Evolutionary conservation across 2,797 vertebrate genomes (phyloP).

Genomic region (Chiloscyllium punctatum): DNA sequence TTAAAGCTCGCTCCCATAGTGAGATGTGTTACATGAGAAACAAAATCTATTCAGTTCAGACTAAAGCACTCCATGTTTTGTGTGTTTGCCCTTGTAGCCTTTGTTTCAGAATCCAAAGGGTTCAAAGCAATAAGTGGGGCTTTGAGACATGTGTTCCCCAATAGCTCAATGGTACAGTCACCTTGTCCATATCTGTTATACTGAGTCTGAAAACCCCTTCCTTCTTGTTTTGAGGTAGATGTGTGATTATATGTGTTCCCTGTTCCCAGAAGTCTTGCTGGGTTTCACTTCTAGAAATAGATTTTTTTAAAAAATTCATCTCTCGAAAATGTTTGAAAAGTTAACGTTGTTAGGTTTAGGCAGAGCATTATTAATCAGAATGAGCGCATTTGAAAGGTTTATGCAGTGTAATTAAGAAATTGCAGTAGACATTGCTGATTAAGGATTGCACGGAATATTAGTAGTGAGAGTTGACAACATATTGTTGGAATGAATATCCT

Average conservation of each 20-base stretch:
- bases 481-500: neutral
- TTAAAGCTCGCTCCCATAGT: neutral
- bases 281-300: neutral
- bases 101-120: neutral
- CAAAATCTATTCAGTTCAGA: neutral
- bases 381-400: neutral
- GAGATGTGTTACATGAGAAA: neutral
- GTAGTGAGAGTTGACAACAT: neutral
- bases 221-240: neutral
- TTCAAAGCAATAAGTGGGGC: no score
- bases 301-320: neutral
- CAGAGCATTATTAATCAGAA: neutral
- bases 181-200: neutral
- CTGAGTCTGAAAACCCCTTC: neutral
- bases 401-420: neutral
- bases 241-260: neutral
- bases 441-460: neutral
- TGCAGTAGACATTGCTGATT: neutral
- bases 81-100: neutral
- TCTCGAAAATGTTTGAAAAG: neutral
- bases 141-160: neutral
- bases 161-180: neutral
- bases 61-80: neutral
- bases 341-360: neutral
- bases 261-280: neutral